phyloP scores from a whole-genome alignment of 2,888 invertebrate genomes.

The Tetrapedia diversipes region DNA sequence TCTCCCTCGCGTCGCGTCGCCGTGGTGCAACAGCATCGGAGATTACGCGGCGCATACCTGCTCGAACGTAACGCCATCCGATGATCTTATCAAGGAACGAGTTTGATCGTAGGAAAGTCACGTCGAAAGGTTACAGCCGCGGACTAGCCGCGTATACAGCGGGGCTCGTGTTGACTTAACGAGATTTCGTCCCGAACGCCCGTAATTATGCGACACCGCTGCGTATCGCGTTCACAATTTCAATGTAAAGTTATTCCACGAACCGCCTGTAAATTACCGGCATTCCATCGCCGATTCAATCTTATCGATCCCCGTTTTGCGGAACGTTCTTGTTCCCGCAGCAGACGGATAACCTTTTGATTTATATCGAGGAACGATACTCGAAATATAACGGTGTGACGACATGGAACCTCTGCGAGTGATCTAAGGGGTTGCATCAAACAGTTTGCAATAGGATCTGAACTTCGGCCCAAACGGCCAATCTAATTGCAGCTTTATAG shows the following conservation, averaged over 20 bases:
- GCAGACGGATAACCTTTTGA: slow-evolving; percentile 5
- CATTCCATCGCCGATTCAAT: slow-evolving; percentile 16
- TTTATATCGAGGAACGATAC: not conserved
- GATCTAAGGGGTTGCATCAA: no score
- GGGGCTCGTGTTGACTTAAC: slow-evolving; percentile 56
- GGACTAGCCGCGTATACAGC: slow-evolving; percentile 56
- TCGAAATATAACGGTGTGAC: not conserved
- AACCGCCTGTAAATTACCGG: slow-evolving; percentile 21
- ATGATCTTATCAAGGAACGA: slow-evolving; percentile 72
- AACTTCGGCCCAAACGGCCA: no score
- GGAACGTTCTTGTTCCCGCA: not conserved
- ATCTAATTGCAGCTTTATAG: no score
- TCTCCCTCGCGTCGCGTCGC: slow-evolving; percentile 18
- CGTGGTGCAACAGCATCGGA: slow-evolving; percentile 41
- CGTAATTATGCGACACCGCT: slow-evolving; percentile 39
- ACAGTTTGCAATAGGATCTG: no score
- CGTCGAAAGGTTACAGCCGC: slow-evolving; percentile 62
- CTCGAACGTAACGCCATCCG: slow-evolving; percentile 64
- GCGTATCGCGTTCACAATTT: slow-evolving; percentile 47
- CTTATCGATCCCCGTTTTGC: slow-evolving; percentile 7
- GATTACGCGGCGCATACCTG: slow-evolving; percentile 59
- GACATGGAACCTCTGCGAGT: no score
- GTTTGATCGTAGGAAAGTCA: slow-evolving; percentile 69
- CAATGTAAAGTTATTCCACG: slow-evolving; percentile 37
- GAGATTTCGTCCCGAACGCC: slow-evolving; percentile 53